Evolutionary conservation across 2,888 invertebrate species (phyloP), one percentile per base, ranked within the genome.

Genomic region (Frankliniella intonsa): DNA sequence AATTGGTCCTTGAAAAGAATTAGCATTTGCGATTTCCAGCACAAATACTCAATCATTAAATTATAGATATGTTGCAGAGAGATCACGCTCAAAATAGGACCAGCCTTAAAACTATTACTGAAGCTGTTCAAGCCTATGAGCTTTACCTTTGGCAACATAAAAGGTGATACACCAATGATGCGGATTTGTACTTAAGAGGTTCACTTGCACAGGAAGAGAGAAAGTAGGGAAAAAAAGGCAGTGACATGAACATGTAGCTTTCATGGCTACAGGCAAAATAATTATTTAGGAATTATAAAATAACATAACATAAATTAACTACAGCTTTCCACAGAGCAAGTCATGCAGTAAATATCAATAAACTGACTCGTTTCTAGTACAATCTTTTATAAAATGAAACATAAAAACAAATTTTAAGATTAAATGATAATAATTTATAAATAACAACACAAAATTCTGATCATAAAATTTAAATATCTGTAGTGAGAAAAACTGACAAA

Each of bases 231-330:
- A 76, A 76, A 22, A 25, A 76, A 76, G 69, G 69, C 69, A 76
- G 69, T 76, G 69, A 76, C 69, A 76, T 76, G 69, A 76, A 25
- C 69, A 76, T 76, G 69, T 76, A 76, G 69, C 69, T 12, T 76
- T 76, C 69, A 76, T 25, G 22, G 69, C 25, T 76, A 76, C 69
- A 76, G 69, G 69, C 69, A 76, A 25, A 76, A 76, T 25, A 22
- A 12, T 76, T 25, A 76, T 76, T 76, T 76, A 25, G 12, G 25
- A 76, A 76, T 25, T 76, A 76, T 25, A 76, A 76, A 76, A 76
- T 76, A 76, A 76, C 69, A 76, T 76, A 76, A 76, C 69, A 76
- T 76, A 76, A 76, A 76, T 76, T 76, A 76, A 76, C 69, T 76
- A 76, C 69, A 76, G 69, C n/a, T 76, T 76, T 76, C 69, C 69